A percentile compares a stretch with the other conserved stretches of the same genome.
These are phyloP conservation scores for Lepeophtheirus salmonis DNA, from an alignment of 1,140 invertebrate genomes.

Conservation along the genomic window DNA sequence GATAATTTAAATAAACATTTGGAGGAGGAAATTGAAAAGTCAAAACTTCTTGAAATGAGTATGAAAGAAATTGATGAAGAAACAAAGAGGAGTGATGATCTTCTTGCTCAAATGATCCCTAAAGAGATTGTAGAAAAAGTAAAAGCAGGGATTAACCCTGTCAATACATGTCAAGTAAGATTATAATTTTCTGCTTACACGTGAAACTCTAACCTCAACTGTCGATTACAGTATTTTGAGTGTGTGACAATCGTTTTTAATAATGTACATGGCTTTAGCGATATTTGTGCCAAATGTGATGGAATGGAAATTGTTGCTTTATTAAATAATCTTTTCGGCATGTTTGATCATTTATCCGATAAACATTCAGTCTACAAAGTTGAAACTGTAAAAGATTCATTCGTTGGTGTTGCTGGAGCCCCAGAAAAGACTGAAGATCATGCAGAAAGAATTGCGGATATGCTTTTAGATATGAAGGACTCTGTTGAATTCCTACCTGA, in stretches of 20 bases:
- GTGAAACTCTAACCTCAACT: no score
- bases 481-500: conserved; percentile 12
- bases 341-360: conserved; percentile 77
- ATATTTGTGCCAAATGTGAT: conserved; percentile 80
- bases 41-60: conserved; percentile 83
- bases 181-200: no score
- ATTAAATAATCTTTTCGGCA: conserved; percentile 74
- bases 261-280: conserved; percentile 88
- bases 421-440: conserved; percentile 9
- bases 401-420: conserved; percentile 14
- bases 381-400: conserved; percentile 14
- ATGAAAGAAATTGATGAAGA: conserved; percentile 88
- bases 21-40: conserved; percentile 90
- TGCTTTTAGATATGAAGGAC: conserved; percentile 14
- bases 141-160: conserved; percentile 71
- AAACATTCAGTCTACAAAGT: conserved; percentile 72
- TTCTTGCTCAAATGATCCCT: conserved; percentile 96
- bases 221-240: no score
- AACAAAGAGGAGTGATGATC: conserved; percentile 82
- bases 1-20: conserved; percentile 84
- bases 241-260: conserved; percentile 86
- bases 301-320: conserved; percentile 41
- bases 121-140: conserved; percentile 62
- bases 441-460: conserved; percentile 13
- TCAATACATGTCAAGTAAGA: conserved; percentile 92